These are phyloP conservation scores for Centropus unirufus DNA, from an alignment of 2,113 vertebrate genomes.

Conservation along the genomic window DNA sequence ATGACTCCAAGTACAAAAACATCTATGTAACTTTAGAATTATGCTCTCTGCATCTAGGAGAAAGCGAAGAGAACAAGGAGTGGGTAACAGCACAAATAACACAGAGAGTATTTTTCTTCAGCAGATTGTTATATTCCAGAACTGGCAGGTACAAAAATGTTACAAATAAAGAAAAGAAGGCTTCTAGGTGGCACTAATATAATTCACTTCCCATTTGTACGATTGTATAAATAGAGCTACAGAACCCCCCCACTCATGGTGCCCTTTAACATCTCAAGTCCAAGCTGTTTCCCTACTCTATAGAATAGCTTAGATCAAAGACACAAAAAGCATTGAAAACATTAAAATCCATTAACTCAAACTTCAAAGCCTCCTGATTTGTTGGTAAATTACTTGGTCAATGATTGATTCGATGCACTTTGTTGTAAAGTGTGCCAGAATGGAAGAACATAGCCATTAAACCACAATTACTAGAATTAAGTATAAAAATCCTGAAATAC, in stretches of 20 bases:
- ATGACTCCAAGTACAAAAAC: background rate
- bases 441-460: background rate
- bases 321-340: constrained; percentile 41
- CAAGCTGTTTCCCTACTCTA: background rate
- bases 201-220: background rate
- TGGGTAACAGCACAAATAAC: background rate
- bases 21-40: fast-evolving
- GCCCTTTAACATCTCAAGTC: constrained; percentile 33
- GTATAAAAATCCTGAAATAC: background rate
- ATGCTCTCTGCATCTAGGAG: background rate
- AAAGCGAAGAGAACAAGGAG: background rate
- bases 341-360: constrained; percentile 64
- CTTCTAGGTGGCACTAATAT: background rate
- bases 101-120: background rate
- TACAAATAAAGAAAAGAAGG: background rate
- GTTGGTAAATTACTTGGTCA: constrained; percentile 13
- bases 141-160: background rate
- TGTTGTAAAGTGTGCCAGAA: constrained; percentile 38
- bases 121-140: background rate
- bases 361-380: constrained; percentile 30
- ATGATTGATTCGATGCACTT: background rate
- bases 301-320: constrained; percentile 52
- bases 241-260: background rate
- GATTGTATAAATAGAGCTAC: background rate
- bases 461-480: background rate